Percentiles rank a stretch among this genome's conserved stretches.
These are phyloP conservation scores for Alfaro cultratus DNA, from an alignment of 2,797 vertebrate species.

Conservation along the genomic window DNA sequence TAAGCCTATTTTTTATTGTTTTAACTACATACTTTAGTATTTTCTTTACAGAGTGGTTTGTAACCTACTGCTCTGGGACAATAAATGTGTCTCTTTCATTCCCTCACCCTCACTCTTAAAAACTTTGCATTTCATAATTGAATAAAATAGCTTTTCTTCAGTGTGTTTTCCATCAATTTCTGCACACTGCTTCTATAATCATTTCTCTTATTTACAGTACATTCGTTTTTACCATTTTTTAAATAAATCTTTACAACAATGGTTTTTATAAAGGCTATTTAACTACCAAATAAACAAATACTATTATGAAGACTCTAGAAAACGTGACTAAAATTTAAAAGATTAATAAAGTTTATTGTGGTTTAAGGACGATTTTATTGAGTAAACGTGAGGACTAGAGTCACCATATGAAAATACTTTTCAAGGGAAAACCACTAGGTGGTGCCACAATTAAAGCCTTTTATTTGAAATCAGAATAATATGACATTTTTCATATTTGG, in stretches of 20 bases:
- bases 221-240: background rate
- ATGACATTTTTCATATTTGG: background rate
- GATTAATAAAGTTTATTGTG: background rate
- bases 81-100: background rate
- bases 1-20: background rate
- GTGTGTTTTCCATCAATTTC: background rate
- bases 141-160: background rate
- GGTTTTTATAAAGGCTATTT: background rate
- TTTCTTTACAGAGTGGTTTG: background rate
- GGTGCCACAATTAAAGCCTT: constrained; percentile 7
- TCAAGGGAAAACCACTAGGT: constrained; percentile 30
- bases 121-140: background rate
- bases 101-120: background rate
- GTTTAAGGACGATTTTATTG: background rate
- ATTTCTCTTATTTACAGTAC: background rate
- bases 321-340: background rate
- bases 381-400: background rate
- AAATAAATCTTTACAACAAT: background rate
- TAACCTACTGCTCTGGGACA: background rate
- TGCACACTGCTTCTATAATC: background rate
- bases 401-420: background rate
- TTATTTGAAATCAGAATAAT: background rate
- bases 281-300: background rate
- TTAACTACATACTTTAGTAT: background rate
- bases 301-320: background rate